Conservation (phyloP, 2,113 vertebrate genomes). For the Proterorhinus semilunaris region DNA sequence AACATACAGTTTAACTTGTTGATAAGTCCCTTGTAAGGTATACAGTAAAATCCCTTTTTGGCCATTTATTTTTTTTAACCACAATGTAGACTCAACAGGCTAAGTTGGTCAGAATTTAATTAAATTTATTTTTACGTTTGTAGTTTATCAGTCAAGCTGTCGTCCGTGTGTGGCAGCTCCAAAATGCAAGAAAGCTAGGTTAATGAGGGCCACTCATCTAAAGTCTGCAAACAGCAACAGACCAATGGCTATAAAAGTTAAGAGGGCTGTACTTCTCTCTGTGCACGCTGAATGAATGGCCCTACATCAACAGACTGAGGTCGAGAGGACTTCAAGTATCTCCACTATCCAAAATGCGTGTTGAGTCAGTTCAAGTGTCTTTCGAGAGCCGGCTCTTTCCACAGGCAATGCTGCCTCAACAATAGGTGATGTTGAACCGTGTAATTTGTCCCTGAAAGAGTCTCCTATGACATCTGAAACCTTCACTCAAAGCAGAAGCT, state of each 20-base stretch:
- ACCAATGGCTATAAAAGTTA: conserved; percentile 63
- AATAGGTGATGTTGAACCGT: conserved; percentile 68
- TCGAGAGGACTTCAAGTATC: conserved; percentile 61
- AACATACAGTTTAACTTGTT: conserved; percentile 10
- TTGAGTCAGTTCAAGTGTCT: conserved; percentile 56
- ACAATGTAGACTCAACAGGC: too few species aligned
- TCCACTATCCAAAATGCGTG: conserved; percentile 62
- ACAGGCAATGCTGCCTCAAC: conserved; percentile 40
- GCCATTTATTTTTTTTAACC: background rate
- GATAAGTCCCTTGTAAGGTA: too few species aligned
- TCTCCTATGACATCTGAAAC: conserved; percentile 73
- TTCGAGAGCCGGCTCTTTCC: conserved; percentile 57
- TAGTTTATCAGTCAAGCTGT: conserved; percentile 60
- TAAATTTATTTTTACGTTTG: conserved; percentile 56
- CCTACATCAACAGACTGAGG: conserved; percentile 63
- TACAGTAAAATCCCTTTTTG: too few species aligned
- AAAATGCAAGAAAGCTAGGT: conserved; percentile 66
- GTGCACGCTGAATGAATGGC: conserved; percentile 37
- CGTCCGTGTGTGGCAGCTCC: conserved; percentile 53
- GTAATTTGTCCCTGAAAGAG: conserved; percentile 74
- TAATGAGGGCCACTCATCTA: conserved; percentile 71
- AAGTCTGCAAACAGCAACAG: conserved; percentile 62
- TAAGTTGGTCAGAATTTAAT: conserved; percentile 37
- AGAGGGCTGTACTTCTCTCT: conserved; percentile 58
- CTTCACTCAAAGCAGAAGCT: conserved; percentile 55